Percentiles rank a stretch among this genome's conserved stretches.
Evolutionary conservation across 1,140 invertebrate species (phyloP).

Genomic region (Daktulosphaira vitifoliae): DNA sequence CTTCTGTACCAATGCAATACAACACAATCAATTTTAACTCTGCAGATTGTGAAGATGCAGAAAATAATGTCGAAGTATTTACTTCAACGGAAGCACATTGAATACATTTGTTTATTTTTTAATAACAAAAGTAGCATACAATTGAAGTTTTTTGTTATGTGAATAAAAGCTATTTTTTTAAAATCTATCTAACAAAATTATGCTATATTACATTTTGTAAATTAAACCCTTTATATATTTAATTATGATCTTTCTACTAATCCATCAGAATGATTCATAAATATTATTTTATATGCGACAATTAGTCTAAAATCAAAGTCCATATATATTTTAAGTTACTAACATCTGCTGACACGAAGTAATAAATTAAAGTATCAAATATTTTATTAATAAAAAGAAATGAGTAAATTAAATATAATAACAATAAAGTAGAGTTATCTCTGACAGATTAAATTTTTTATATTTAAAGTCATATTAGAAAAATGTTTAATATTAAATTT

Average conservation of each 20-base stretch:
- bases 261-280: neutral
- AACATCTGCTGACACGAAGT: constrained; percentile 18
- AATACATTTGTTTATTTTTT: neutral
- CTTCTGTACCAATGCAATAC: neutral
- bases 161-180: too few relatives aligned
- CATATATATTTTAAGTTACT: neutral
- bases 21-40: neutral
- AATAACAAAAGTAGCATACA: too few relatives aligned
- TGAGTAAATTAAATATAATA: neutral
- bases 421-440: neutral
- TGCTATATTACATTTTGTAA: too few relatives aligned
- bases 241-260: too few relatives aligned
- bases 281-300: neutral
- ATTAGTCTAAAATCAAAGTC: neutral
- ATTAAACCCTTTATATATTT: too few relatives aligned
- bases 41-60: constrained; percentile 7
- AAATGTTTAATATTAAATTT: neutral
- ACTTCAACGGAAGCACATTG: constrained; percentile 15
- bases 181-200: too few relatives aligned
- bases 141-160: too few relatives aligned
- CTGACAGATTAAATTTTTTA: neutral
- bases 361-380: neutral
- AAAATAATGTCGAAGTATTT: neutral
- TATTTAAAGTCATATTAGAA: constrained; percentile 7
- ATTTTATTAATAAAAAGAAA: constrained; percentile 3